Evolutionary conservation across 1,140 invertebrate genomes (phyloP).

Genomic region (Atta cephalotes): DNA sequence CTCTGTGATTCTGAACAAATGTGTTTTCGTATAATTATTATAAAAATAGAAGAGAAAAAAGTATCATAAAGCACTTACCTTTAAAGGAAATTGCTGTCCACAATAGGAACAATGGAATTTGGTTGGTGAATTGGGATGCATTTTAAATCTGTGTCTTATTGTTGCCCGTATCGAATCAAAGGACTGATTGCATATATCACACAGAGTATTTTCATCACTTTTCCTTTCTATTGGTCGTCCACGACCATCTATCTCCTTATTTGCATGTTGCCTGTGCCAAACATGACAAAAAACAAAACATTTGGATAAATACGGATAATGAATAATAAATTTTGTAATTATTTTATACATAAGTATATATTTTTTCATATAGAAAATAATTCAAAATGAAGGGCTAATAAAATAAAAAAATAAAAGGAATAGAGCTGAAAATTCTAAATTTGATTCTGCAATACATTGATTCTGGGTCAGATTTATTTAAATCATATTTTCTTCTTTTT

Average conservation of each 20-base stretch:
- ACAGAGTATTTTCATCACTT: slow-evolving; percentile 77
- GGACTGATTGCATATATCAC: slow-evolving; percentile 88
- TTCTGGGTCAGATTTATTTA: background rate
- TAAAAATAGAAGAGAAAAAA: background rate
- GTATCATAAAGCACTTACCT: slow-evolving; percentile 83
- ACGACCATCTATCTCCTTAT: slow-evolving; percentile 85
- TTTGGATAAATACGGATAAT: background rate
- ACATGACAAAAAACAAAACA: background rate
- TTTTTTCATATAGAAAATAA: background rate
- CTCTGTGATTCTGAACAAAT: slow-evolving; percentile 86
- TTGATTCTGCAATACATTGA: background rate
- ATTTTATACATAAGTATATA: slow-evolving; percentile 22
- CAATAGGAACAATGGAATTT: slow-evolving; percentile 90
- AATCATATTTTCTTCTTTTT: background rate
- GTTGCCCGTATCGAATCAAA: slow-evolving; percentile 89
- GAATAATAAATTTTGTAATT: slow-evolving; percentile 45
- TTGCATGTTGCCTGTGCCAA: slow-evolving; percentile 85
- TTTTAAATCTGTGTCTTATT: slow-evolving; percentile 90
- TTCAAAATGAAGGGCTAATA: background rate
- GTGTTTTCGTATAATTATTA: slow-evolving; percentile 26
- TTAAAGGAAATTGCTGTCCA: slow-evolving; percentile 90
- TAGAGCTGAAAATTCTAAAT: background rate
- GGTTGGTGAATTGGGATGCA: slow-evolving; percentile 88
- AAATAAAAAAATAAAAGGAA: background rate
- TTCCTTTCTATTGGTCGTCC: slow-evolving; percentile 78